Evolutionary conservation across 2,888 invertebrate species (phyloP), one percentile per base, ranked within the genome.

Genomic region (Thymelicus sylvestris): DNA sequence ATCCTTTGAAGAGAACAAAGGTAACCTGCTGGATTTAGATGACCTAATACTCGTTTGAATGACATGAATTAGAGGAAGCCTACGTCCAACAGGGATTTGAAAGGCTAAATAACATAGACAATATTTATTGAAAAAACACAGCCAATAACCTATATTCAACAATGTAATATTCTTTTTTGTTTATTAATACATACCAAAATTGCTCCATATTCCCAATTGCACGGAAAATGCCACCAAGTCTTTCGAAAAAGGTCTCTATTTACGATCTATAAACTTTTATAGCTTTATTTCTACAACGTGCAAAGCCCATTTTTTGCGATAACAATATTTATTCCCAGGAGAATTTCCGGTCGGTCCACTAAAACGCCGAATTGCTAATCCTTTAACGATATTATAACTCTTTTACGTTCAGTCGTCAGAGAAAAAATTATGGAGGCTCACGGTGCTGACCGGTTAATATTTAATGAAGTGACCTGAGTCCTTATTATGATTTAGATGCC

Each of bases 281-380:
- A 61, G 71, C 66, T 71, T 71, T 71, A 71, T 71, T 71, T 71
- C 71, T 71, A 71, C 71, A 66, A 71, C 71, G 71, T 71, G 71
- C 66, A 66, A 71, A 71, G 61, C 71, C 71, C 66, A 66, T 66
- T 71, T 71, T 71, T 71, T 66, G 71, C 71, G 71, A 71, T 71
- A 71, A 71, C 71, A 71, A 71, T 71, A 71, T 71, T 71, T 71
- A 71, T 71, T 71, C 71, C 71, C 71, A n/a, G 55, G 66, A 66
- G 71, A 61, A 71, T 71, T 66, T 60, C 66, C 66, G 19, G 50
- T 71, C 55, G 66, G 66, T 62, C 47, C 66, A 66, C 66, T 71
- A 66, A 66, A 71, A 48, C 38, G 71, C 44, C 62, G 66, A 62
- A 71, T 71, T 60, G 66, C 66, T 71, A 71, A 71, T 71, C 71